Base-by-base conservation (phyloP, 2,113 vertebrate genomes). In the Zosterops borbonicus region DNA sequence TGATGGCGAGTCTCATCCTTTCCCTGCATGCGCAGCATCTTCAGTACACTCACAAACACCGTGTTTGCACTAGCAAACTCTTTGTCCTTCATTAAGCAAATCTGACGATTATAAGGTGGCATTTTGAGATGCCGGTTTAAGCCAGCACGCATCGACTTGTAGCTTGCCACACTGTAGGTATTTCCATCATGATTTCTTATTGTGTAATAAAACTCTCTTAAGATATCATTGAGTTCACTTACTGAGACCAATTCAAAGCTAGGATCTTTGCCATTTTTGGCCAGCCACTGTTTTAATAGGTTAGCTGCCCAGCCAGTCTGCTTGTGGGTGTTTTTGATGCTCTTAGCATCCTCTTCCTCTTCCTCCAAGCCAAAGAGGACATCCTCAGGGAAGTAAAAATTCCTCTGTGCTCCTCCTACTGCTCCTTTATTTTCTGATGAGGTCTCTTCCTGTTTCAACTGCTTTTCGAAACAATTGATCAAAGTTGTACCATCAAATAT, bases 81-180 rank as follows among this genome's bases (percentile, higher is more conserved):
- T 79, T 95, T 97, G 94, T 97, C 97, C 89, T 97, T 97, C 95
- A 97, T 97, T 82, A 97, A 78, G 88, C 96, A 97, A 79, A 97
- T 93, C 90, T 97, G 97, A 65, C 95, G 95, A 60, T 94, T 96
- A 4, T 95, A 95, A 75, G 97, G 97, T 14, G 96, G 91, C 97
- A 96, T 96, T 96, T 75, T 97, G 92, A 97, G 97, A 82, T 97
- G 94, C 92, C 97, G 94, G 95, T 97, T 97, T 90, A 97, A 93
- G 83, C 97, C 97, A 16, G 97, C 97, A 71, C 97, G 96, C 87
- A 97, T 97, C 28, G 97, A 97, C 76, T 97, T 97, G 93, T 97
- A 97, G 93, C 97, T 97, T 78, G 97, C 96, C 90, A 97, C 96
- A 50, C 97, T 97, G 95, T 97, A 97, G 84, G 95, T 97, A 74